Evolutionary conservation across 92 coral and sea anemone species (phyloP).

Genomic region (Siderastrea siderea): DNA sequence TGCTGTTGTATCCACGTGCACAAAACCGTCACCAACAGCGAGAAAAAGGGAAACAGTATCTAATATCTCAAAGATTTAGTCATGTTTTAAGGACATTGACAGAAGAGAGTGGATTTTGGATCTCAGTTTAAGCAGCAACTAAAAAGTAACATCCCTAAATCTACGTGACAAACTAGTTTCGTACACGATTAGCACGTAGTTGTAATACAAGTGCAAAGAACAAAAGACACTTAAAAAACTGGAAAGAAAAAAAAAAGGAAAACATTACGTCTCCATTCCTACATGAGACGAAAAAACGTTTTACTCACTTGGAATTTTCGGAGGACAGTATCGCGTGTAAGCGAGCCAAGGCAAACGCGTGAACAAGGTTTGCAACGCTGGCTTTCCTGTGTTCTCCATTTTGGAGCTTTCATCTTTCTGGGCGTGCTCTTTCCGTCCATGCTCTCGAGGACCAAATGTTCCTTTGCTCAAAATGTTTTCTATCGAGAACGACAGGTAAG

Average conservation of each 20-base stretch:
- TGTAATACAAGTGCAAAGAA: neutral
- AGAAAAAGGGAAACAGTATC: neutral
- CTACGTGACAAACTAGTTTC: neutral
- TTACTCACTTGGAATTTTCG: slow-evolving; percentile 98
- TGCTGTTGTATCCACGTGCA: slow-evolving; percentile 31
- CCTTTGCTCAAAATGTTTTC: slow-evolving; percentile 81
- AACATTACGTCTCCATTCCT: neutral
- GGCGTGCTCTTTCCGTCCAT: slow-evolving; percentile 10
- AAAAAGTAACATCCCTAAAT: neutral
- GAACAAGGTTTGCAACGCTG: neutral
- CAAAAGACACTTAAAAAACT: neutral
- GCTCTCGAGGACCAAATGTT: slow-evolving; percentile 27
- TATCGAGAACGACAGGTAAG: slow-evolving; percentile 86
- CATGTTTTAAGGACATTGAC: neutral
- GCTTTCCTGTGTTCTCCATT: neutral
- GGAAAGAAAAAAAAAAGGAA: neutral
- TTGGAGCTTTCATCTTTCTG: slow-evolving; percentile 5
- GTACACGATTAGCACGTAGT: neutral
- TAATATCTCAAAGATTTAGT: neutral
- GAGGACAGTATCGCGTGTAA: slow-evolving; percentile 95
- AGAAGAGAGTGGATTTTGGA: neutral
- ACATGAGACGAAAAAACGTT: neutral
- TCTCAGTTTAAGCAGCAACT: neutral
- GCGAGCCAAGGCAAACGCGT: slow-evolving; percentile 87
- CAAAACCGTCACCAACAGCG: neutral